Percentiles rank a stretch among this genome's conserved stretches.
Conservation (phyloP, 2,888 invertebrate genomes). For the Bombyx huttoni region DNA sequence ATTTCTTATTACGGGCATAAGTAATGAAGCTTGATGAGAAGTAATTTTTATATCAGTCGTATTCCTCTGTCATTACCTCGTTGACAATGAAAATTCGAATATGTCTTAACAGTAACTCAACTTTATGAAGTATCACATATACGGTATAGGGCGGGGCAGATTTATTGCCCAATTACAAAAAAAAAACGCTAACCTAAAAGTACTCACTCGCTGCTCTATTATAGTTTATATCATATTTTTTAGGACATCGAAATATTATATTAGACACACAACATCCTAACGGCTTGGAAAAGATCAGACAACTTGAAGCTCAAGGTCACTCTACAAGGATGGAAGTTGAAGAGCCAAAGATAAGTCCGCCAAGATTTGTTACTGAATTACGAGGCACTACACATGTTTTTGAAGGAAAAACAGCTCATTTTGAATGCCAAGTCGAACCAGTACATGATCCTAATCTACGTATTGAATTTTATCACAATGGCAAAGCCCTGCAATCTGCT, state of each 20-base stretch:
- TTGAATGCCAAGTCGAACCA: slow-evolving; percentile 94
- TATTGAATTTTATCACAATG: slow-evolving; percentile 93
- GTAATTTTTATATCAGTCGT: too few relatives aligned
- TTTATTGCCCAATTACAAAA: too few relatives aligned
- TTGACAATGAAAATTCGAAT: too few relatives aligned
- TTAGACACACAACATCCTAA: slow-evolving; percentile 94
- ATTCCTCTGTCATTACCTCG: too few relatives aligned
- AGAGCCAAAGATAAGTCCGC: slow-evolving; percentile 84
- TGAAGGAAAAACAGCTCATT: slow-evolving; percentile 95
- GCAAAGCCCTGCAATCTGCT: slow-evolving; percentile 90
- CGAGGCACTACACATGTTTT: slow-evolving; percentile 88
- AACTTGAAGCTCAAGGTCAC: slow-evolving; percentile 90
- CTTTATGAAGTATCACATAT: background rate
- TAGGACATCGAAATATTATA: slow-evolving; percentile 86
- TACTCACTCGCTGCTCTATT: slow-evolving; percentile 74
- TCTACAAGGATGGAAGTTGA: slow-evolving; percentile 85
- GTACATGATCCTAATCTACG: slow-evolving; percentile 91
- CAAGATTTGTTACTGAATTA: slow-evolving; percentile 88
- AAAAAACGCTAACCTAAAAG: too few relatives aligned
- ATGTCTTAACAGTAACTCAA: background rate
- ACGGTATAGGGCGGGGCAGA: too few relatives aligned
- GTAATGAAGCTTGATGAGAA: too few relatives aligned
- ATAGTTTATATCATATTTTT: slow-evolving; percentile 15
- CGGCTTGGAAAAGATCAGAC: slow-evolving; percentile 90
- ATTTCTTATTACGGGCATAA: too few relatives aligned